Percentiles rank a stretch among this genome's conserved stretches.
phyloP scores from a whole-genome alignment of 1,140 invertebrate species.

The Arctopsyche grandis region DNA sequence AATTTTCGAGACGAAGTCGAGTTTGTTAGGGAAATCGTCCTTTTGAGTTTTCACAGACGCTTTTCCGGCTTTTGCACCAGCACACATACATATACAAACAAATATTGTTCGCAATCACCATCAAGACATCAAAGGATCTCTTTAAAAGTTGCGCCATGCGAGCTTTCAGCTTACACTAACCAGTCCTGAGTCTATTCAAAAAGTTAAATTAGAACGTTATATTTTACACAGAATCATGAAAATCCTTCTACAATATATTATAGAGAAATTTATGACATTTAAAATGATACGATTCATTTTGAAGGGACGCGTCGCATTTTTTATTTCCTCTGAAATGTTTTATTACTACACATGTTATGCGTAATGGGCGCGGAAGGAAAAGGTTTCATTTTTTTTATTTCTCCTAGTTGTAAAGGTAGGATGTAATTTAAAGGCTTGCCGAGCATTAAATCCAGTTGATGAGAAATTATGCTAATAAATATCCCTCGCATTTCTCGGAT shows the following conservation, averaged over 20 bases:
- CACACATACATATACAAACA: too few species aligned
- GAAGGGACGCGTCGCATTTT: too few species aligned
- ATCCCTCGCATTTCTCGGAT: background rate
- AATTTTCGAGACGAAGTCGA: too few species aligned
- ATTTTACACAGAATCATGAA: too few species aligned
- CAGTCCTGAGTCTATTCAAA: background rate
- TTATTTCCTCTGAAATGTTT: background rate
- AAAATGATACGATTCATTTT: too few species aligned
- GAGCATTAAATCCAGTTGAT: slow-evolving; percentile 8
- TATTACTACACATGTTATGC: background rate
- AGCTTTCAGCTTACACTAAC: slow-evolving; percentile 31
- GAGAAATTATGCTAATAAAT: slow-evolving; percentile 32
- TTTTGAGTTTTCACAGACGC: too few species aligned
- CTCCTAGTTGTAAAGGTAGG: too few species aligned
- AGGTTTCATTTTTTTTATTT: background rate
- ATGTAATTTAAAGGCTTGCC: slow-evolving; percentile 6
- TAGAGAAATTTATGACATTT: too few species aligned
- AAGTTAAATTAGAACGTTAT: too few species aligned
- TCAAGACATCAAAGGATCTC: slow-evolving; percentile 35
- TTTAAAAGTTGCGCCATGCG: slow-evolving; percentile 14
- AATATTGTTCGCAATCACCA: slow-evolving; percentile 29
- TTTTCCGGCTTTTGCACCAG: background rate
- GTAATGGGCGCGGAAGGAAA: too few species aligned
- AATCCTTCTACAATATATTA: too few species aligned
- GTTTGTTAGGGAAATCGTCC: too few species aligned